Evolutionary conservation across 2,113 vertebrate genomes (phyloP), one percentile per base, ranked within the genome.

Genomic region (Polypterus senegalus): DNA sequence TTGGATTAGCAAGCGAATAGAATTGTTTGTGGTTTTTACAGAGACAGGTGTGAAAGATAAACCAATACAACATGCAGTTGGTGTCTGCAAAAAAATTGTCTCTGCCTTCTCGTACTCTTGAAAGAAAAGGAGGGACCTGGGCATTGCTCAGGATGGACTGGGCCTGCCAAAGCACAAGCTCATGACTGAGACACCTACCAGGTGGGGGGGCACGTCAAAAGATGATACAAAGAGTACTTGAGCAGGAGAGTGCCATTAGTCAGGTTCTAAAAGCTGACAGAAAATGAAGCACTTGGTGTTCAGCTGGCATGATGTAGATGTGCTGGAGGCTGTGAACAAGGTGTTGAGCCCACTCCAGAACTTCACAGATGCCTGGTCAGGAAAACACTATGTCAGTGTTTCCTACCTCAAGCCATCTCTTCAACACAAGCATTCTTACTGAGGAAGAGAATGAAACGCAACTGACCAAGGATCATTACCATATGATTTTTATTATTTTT

Each of bases 301-400:
- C 4, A 52, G 27, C 27, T 59, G 4, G 53, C 66, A 66, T 49
- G 59, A 61, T 45, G 58, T 56, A 5, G 45, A 61, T 9, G 46
- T 68, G 8, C 66, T 64, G 51, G 66, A 61, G 10, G 52, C 62
- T 58, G 7, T 64, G 4, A 58, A 57, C 55, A 67, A 61, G 10
- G 53, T 59, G 5, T 49, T 64, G 45, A 56, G n/a, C 45, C 54
- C 63, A 47, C 49, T 65, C 46, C 48, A 57, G 10, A 49, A 67
- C 9, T 64, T 66, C 5, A 69, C 58, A 10, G 55, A 61, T 45
- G 43, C 62, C 3, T 47, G 55, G 6, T 68, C 56, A 9, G 51
- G 55, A 61, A 46, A 68, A 44, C 27, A 58, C 3, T 52, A 48
- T 59, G 58, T 60, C 27, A 67, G 58, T 53, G 47, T 64, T 44